These are phyloP conservation scores for Hippoglossus stenolepis DNA, from an alignment of 2,113 vertebrate genomes.

Conservation along the genomic window DNA sequence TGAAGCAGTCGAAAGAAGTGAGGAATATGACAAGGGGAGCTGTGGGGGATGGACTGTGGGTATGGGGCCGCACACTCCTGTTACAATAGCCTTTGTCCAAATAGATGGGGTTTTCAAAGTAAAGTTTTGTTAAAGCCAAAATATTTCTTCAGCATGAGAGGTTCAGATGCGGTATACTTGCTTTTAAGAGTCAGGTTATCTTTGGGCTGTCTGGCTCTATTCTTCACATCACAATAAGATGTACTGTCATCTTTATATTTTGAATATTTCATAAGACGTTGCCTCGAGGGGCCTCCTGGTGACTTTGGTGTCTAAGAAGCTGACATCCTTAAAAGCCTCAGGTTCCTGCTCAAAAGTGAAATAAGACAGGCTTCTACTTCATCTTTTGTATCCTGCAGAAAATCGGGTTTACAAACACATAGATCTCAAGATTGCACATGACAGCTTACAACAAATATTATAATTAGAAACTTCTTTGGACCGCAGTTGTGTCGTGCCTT, in stretches of 20 bases:
- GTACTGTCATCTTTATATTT: neutral
- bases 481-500: too few species aligned
- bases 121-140: neutral
- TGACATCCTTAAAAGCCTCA: neutral
- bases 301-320: neutral
- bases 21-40: neutral
- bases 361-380: neutral
- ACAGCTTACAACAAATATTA: neutral
- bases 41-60: slow-evolving; percentile 17
- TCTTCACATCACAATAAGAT: neutral
- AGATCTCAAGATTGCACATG: neutral
- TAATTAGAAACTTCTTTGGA: too few species aligned
- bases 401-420: neutral
- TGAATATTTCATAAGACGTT: neutral
- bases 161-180: neutral
- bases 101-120: neutral
- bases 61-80: neutral
- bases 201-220: neutral
- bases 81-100: slow-evolving; percentile 1
- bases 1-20: slow-evolving; percentile 14
- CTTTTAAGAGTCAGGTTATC: too few species aligned
- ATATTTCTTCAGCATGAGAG: neutral
- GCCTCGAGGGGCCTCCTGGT: neutral
- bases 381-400: neutral
- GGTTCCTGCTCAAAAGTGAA: neutral